Conservation (phyloP, 2,888 invertebrate species). For the Ephialtes manifestator region DNA sequence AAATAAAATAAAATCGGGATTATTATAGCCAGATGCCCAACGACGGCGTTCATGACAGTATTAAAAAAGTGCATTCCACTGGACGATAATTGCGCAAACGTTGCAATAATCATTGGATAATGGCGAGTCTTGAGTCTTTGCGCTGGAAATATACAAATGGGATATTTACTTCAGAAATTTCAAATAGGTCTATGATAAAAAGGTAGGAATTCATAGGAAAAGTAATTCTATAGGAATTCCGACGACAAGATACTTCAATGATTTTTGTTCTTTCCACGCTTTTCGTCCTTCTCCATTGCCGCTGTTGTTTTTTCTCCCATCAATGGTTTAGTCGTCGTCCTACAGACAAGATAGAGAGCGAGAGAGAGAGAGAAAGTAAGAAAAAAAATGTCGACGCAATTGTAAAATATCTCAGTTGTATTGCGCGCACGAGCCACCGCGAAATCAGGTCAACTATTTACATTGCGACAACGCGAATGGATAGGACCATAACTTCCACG, state of each 20-base stretch:
- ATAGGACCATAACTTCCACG: not conserved
- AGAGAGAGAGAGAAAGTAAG: conserved; percentile 14
- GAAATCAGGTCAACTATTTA: conserved; percentile 57
- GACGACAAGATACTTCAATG: conserved; percentile 1
- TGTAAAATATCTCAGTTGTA: conserved; percentile 49
- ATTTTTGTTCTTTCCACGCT: not conserved
- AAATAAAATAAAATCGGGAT: conserved; percentile 18
- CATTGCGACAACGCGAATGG: conserved; percentile 37
- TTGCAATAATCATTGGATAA: conserved; percentile 32
- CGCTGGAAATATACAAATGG: not conserved
- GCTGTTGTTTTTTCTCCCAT: conserved; percentile 23
- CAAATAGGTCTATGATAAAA: not conserved
- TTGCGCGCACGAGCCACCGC: conserved; percentile 41
- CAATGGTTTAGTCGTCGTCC: conserved; percentile 32
- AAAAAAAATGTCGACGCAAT: conserved; percentile 39
- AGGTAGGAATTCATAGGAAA: not conserved
- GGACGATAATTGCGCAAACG: conserved; percentile 16
- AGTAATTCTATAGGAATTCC: conserved; percentile 18
- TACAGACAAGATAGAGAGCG: not conserved
- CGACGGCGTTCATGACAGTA: not conserved
- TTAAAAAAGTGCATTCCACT: conserved; percentile 35
- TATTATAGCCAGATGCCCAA: conserved; percentile 4
- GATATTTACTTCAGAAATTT: conserved; percentile 4
- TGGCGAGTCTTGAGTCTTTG: not conserved
- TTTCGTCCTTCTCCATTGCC: not conserved